phyloP scores from a whole-genome alignment of 2,888 invertebrate species.

The Oscheius sp. region DNA sequence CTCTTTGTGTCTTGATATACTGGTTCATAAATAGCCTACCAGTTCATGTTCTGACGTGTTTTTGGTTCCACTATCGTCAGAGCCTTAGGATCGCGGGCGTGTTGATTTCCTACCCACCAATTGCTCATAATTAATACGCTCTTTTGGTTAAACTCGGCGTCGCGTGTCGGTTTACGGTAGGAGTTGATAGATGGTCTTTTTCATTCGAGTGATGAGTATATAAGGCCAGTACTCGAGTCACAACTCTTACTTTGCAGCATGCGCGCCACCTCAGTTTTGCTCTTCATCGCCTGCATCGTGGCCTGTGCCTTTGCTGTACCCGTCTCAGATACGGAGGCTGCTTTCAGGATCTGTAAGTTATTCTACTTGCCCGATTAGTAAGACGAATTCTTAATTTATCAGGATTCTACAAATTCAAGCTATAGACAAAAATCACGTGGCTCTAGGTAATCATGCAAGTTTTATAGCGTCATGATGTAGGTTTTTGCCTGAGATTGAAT shows the following conservation, averaged over 20 bases:
- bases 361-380: too few relatives aligned
- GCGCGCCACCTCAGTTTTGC: conserved; percentile 22
- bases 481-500: too few relatives aligned
- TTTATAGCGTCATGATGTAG: too few relatives aligned
- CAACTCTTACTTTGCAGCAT: conserved; percentile 29
- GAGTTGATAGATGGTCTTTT: conserved; percentile 28
- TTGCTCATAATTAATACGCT: conserved; percentile 23
- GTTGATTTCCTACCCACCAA: conserved; percentile 15
- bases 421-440: too few relatives aligned
- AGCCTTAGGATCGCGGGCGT: background rate
- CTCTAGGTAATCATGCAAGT: too few relatives aligned
- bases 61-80: conserved; percentile 9
- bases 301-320: conserved; percentile 29
- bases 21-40: background rate
- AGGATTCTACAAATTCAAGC: too few relatives aligned
- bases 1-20: conserved; percentile 4
- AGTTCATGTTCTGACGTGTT: conserved; percentile 21
- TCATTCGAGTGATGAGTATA: conserved; percentile 3
- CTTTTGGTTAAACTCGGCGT: conserved; percentile 27
- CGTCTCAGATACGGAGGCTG: conserved; percentile 30
- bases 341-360: conserved; percentile 26
- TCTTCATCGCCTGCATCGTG: conserved; percentile 28
- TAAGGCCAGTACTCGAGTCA: background rate
- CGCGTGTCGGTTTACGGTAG: conserved; percentile 31
- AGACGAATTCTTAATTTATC: too few relatives aligned